These are phyloP conservation scores for Tillus elongatus DNA, from an alignment of 2,888 invertebrate species.

Conservation along the genomic window DNA sequence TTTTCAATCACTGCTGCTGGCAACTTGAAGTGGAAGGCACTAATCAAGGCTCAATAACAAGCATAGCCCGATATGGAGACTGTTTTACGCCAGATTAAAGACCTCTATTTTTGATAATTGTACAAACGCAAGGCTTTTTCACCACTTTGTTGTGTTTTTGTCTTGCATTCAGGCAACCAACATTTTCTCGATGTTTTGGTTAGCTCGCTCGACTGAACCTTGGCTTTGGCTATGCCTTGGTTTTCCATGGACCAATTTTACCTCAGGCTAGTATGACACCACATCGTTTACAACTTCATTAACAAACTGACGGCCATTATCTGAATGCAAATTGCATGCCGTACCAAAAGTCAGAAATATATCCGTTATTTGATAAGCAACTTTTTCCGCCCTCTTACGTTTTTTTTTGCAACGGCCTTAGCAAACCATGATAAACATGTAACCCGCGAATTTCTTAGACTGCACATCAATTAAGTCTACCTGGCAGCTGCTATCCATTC, in stretches of 20 bases:
- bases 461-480: slow-evolving; percentile 34
- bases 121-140: slow-evolving; percentile 35
- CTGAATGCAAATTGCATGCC: slow-evolving; percentile 30
- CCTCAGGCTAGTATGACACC: slow-evolving; percentile 28
- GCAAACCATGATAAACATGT: slow-evolving; percentile 18
- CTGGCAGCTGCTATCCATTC: slow-evolving; percentile 30
- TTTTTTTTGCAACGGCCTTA: slow-evolving; percentile 27
- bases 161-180: slow-evolving; percentile 31
- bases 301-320: slow-evolving; percentile 32
- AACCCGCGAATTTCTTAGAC: slow-evolving; percentile 9
- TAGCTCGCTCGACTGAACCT: slow-evolving; percentile 32
- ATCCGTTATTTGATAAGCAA: slow-evolving; percentile 28
- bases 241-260: slow-evolving; percentile 36
- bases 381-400: slow-evolving; percentile 28
- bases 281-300: slow-evolving; percentile 25
- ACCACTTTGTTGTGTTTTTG: slow-evolving; percentile 34
- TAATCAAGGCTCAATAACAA: slow-evolving; percentile 20
- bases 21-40: slow-evolving; percentile 17
- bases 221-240: slow-evolving; percentile 31
- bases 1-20: slow-evolving; percentile 16
- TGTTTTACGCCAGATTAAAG: slow-evolving; percentile 30
- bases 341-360: slow-evolving; percentile 32
- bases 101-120: slow-evolving; percentile 39
- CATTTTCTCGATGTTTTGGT: slow-evolving; percentile 36
- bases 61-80: slow-evolving; percentile 27